Base-by-base conservation (phyloP, 2,888 invertebrate genomes). In the Leucoptera coffeella region DNA sequence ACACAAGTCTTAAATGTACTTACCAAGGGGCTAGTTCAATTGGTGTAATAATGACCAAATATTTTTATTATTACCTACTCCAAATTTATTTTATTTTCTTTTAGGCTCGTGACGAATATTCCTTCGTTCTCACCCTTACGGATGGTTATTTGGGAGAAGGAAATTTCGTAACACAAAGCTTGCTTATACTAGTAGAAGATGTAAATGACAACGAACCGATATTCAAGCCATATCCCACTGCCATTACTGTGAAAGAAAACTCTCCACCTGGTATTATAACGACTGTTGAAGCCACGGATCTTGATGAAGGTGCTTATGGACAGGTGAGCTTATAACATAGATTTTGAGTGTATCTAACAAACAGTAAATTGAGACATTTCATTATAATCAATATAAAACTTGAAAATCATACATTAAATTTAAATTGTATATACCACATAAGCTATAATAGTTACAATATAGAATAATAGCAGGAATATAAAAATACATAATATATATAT, bases 121-220 rank as follows among this genome's bases (percentile, higher is more conserved):
- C 85, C 31, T 73, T 93, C 45, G 86, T 93, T 38, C 69, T 93
- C 42, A 93, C 92, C 3, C 61, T 93, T 42, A 90, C 89, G 4
- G 93, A 93, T 57, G 88, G 88, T 35, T 80, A 83, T 45, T 77
- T 91, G 36, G 89, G 87, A 13, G 85, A 87, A 36, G 88, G 87
- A 30, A 89, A 88, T 55, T 89, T 80, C 56, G 85, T 92, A 39
- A 91, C 90, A 2, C 92, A 92, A 64, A 90, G 91, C 48, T 78
- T 93, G 40, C 69, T 92, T 36, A 62, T 92, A 27, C 72, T 92
- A 40, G 90, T 93, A 23, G 92, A 92, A 64, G 93, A 93, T 51
- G 84, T 90, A 23, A 92, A 92, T 48, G 92, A 92, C 67, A 92
- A 92, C 67, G 83, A 81, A 43, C 93, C 93, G 15, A 76, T 87